Base-by-base conservation (phyloP, 2,797 vertebrate species). In the Loris lydekkerianus region DNA sequence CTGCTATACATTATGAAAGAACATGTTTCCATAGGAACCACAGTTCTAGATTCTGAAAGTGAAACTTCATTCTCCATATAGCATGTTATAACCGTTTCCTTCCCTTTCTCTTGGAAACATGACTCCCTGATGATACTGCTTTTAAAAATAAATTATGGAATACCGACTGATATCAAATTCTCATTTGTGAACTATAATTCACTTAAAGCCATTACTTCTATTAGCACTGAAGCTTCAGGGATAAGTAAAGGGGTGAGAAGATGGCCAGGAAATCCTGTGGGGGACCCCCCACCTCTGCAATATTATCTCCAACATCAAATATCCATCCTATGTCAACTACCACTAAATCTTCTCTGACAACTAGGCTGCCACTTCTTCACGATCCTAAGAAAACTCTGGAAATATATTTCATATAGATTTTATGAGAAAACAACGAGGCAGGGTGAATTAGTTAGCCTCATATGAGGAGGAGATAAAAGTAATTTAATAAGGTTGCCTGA, bases 101-200 rank as follows among this genome's bases (percentile, higher is more conserved):
- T 88, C 89, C 49, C 61, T 81, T 80, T 76, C 76, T 94, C 91
- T 81, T n/a, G n/a, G 46, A 21, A 76, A 40, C 43, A 82, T 21
- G 34, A 76, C 31, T 31, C 25, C 77, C 43, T 81, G 61, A 69
- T 23, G 29, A 87, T 23, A 56, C 0, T 81, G 49, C 27, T 18
- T 80, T 86, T 76, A n/a, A 80, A 82, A 87, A 75, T 31, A 90
- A 90, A 80, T 73, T 46, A 72, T 31, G 20, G 76, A 83, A 65
- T 46, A 43, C 37, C 31, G 58, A 83, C 58, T 31, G 49, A 49
- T 56, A 81, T 2, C n/a, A 61, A 87, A 76, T 3, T 17, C 37
- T 81, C 56, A 53, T 40, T 67, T 90, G 82, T 63, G 63, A 92
- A 69, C 31, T 63, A 5, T 18, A 90, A 76, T 56, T 93, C 34